Conservation (phyloP, 2,888 invertebrate species). For the Saturnia japonica region DNA sequence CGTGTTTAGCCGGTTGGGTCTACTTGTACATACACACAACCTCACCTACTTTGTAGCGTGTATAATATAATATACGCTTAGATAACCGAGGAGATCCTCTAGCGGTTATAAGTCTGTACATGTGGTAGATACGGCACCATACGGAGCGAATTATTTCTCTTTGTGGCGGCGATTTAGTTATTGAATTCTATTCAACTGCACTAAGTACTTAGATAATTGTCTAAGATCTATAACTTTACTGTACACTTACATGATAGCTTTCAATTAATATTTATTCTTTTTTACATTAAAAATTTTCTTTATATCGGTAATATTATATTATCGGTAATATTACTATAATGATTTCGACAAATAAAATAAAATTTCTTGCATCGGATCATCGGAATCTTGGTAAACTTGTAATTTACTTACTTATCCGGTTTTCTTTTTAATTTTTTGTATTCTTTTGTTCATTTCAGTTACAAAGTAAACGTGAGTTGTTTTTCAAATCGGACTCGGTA, state of each 20-base stretch:
- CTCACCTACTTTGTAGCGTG: conserved; percentile 21
- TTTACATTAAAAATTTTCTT: not conserved
- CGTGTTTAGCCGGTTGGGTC: conserved; percentile 60
- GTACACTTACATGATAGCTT: not conserved
- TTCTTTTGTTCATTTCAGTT: conserved; percentile 79
- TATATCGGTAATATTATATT: not conserved
- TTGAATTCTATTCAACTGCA: conserved; percentile 26
- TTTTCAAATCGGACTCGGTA: conserved; percentile 88
- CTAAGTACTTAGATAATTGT: not conserved
- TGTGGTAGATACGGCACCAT: conserved; percentile 29
- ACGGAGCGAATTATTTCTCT: conserved; percentile 48
- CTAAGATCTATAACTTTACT: not conserved
- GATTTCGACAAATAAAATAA: not conserved
- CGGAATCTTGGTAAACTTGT: no score
- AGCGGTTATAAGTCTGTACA: not conserved
- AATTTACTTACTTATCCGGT: no score
- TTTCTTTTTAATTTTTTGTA: not conserved
- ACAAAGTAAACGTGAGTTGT: conserved; percentile 93
- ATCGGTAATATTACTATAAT: not conserved
- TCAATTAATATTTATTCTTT: not conserved
- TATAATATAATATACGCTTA: no score
- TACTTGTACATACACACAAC: conserved; percentile 27
- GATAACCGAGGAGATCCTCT: no score
- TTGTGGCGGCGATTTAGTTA: conserved; percentile 48
- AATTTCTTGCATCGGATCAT: not conserved